Evolutionary conservation across 2,113 vertebrate genomes (phyloP), one percentile per base, ranked within the genome.

Genomic region (Nothoprocta perdicaria): DNA sequence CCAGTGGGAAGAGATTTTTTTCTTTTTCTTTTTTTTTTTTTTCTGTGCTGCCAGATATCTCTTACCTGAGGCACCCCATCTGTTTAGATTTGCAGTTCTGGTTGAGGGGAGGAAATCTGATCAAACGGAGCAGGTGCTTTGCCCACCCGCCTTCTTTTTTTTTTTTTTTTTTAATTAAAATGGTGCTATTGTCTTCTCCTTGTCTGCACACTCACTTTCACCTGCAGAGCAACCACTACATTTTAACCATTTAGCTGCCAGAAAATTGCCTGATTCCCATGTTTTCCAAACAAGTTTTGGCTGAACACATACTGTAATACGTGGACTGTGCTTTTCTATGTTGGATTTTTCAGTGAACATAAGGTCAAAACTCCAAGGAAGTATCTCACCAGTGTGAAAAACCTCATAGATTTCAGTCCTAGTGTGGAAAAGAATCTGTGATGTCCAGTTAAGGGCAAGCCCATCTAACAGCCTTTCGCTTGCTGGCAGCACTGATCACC

Each of bases 101-200:
- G 79, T 88, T 83, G 82, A 92, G 66, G 68, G 86, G 58, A 93
- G 79, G 94, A 95, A 97, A 95, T 92, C 68, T 89, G 95, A 97
- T 94, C 92, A 93, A 93, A 89, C 33, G 72, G 43, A 79, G 88
- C 96, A 97, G 95, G 95, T 97, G 92, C 80, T 96, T 23, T 53
- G 69, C 89, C 83, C 74, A 21, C 48, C 48, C 19, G 8, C 18
- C 18, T 21, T 12, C 10, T 10, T 12, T 48, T 52, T 50, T 10
- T 22, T 10, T 10, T 48, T 52, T 50, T 78, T 84, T 60, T 40
- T 58, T 61, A 63, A 80, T 81, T 95, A 86, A 94, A 96, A 94
- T 92, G 72, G 57, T 94, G 29, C 62, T 94, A 65, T 94, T 96
- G 74, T 95, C 68, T 93, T 83, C 48, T 62, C 61, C 85, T 78